Percentiles rank a stretch among this genome's conserved stretches.
These are phyloP conservation scores for Thunnus albacares DNA, from an alignment of 2,797 vertebrate species.

Conservation along the genomic window DNA sequence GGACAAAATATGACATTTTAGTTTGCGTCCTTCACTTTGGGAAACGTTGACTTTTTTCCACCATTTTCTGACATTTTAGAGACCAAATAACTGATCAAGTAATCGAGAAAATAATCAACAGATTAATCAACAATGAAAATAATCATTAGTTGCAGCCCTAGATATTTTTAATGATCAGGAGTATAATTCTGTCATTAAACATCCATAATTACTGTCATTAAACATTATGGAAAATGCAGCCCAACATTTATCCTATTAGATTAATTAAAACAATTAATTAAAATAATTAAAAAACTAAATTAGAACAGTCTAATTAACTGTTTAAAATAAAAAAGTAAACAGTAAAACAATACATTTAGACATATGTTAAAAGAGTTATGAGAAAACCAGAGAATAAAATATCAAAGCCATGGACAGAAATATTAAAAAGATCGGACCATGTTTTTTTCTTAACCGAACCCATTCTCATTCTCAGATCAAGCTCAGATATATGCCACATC, in stretches of 20 bases:
- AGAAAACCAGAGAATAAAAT: neutral
- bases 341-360: neutral
- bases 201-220: conserved; percentile 3
- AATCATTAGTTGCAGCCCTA: neutral
- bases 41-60: too few species aligned
- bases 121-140: too few species aligned
- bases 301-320: neutral
- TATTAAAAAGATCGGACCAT: neutral
- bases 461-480: conserved; percentile 16
- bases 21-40: too few species aligned
- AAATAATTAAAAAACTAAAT: neutral
- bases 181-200: neutral
- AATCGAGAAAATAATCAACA: too few species aligned
- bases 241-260: neutral
- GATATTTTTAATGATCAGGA: neutral
- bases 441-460: neutral
- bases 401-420: neutral
- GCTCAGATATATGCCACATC: neutral
- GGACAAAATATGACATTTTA: too few species aligned
- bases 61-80: too few species aligned
- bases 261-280: conserved; percentile 2
- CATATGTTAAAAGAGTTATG: neutral
- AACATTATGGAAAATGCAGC: neutral
- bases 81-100: too few species aligned
- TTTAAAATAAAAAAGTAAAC: neutral